phyloP scores from a whole-genome alignment of 53 echinoderm and acorn worm genomes.

The Antedon mediterranea region DNA sequence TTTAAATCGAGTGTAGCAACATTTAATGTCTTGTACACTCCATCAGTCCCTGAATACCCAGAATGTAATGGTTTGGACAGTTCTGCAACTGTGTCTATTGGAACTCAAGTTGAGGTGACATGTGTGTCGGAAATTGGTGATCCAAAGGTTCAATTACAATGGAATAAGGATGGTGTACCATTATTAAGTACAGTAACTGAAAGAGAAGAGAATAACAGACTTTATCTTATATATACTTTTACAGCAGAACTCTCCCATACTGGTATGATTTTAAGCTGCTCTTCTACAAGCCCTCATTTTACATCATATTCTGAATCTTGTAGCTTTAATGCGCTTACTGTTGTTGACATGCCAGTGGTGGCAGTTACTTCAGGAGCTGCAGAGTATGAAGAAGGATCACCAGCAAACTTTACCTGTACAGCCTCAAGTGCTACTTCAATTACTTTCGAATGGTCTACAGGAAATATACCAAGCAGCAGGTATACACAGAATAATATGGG shows the following conservation, averaged over 20 bases:
- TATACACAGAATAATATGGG: background rate
- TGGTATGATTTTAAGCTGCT: background rate
- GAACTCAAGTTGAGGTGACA: background rate
- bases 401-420: background rate
- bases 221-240: background rate
- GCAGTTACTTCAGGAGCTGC: background rate
- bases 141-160: background rate
- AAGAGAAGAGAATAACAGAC: background rate
- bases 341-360: background rate
- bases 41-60: background rate
- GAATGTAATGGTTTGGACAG: background rate
- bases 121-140: background rate
- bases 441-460: background rate
- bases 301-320: background rate
- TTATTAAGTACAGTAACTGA: background rate
- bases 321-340: background rate
- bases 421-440: background rate
- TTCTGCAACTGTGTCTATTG: background rate
- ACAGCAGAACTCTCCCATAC: background rate
- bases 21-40: background rate
- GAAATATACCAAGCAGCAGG: background rate
- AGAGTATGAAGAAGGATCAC: background rate
- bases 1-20: background rate
- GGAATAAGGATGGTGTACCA: background rate
- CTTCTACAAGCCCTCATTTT: background rate